Conservation (phyloP, 2,888 invertebrate genomes). For the Macrosoma leucophasiata region DNA sequence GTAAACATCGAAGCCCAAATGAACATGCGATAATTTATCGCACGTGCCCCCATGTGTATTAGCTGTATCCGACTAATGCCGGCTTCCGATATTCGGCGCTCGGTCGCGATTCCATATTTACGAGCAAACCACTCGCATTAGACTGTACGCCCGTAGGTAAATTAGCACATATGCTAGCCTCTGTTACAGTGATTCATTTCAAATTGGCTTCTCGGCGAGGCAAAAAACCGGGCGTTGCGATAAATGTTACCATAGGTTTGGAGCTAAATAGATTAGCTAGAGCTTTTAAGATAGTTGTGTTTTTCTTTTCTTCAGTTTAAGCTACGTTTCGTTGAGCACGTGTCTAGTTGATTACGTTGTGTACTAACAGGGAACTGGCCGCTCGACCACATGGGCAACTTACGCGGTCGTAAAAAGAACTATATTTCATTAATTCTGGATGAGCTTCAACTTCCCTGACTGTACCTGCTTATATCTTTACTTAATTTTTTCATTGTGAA, state of each 20-base stretch:
- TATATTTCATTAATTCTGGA: no score
- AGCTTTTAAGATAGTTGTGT: constrained; percentile 61
- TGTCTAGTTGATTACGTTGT: no score
- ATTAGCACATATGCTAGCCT: constrained; percentile 75
- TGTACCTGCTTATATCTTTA: no score
- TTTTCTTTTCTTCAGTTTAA: constrained; percentile 47
- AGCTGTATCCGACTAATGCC: constrained; percentile 75
- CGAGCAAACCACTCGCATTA: constrained; percentile 70
- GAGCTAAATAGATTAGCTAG: constrained; percentile 60
- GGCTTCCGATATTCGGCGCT: constrained; percentile 74
- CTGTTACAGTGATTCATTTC: constrained; percentile 74
- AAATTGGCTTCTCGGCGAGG: constrained; percentile 74
- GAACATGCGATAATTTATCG: constrained; percentile 73
- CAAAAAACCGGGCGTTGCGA: constrained; percentile 53
- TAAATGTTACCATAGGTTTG: constrained; percentile 59
- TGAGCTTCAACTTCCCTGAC: no score
- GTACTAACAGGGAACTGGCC: no score
- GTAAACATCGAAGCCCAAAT: constrained; percentile 74
- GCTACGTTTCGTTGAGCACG: no score
- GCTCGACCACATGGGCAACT: no score
- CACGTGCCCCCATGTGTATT: constrained; percentile 71
- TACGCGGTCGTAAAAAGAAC: no score
- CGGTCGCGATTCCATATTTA: constrained; percentile 72
- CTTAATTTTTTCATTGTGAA: no score
- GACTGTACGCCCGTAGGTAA: constrained; percentile 75